A percentile compares a stretch with the other conserved stretches of the same genome.
phyloP scores from a whole-genome alignment of 2,113 vertebrate genomes.

The Sinocyclocheilus maitianheensis region DNA sequence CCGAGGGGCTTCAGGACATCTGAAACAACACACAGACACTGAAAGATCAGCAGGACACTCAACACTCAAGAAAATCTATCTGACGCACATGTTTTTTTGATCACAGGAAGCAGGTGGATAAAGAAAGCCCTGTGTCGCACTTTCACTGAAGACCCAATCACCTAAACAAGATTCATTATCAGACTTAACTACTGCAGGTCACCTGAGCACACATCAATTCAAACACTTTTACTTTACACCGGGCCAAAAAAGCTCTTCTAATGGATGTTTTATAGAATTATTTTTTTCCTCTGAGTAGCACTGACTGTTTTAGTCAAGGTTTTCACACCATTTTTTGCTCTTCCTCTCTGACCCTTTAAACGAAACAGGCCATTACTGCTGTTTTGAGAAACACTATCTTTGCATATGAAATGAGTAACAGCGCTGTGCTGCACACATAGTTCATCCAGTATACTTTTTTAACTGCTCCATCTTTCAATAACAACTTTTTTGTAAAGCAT shows the following conservation, averaged over 20 bases:
- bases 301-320: not conserved
- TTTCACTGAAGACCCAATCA: not conserved
- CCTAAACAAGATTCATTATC: constrained; percentile 15
- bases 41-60: not conserved
- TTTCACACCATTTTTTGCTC: not conserved
- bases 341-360: not conserved
- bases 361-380: not conserved
- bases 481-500: not conserved
- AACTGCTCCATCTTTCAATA: not conserved
- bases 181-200: constrained; percentile 22
- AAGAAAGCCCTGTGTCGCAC: not conserved
- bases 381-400: not conserved
- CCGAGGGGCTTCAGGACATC: constrained; percentile 92
- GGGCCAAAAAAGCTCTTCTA: not conserved
- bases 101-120: not conserved
- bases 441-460: not conserved
- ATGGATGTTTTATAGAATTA: not conserved
- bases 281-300: not conserved
- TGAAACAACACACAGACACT: constrained; percentile 29
- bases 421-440: not conserved
- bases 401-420: not conserved
- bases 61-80: not conserved
- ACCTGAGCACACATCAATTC: not conserved
- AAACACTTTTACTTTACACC: not conserved
- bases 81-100: not conserved